Evolutionary conservation across 2,888 invertebrate genomes (phyloP).

Genomic region (Opisthograptis luteolata): DNA sequence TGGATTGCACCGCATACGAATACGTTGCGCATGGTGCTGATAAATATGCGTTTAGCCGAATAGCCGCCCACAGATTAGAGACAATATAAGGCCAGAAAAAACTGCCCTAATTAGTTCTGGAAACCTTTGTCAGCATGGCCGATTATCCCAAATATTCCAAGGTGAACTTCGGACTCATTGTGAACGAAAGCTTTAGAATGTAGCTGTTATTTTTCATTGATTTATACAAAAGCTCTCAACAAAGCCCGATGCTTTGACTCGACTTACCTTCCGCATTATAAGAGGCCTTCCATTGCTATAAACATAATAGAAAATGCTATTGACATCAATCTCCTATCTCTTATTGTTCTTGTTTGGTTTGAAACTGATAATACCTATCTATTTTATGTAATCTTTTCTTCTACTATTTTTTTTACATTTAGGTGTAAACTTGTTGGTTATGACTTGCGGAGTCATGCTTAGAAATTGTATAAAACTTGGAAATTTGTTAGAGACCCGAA

Average conservation of each 20-base stretch:
- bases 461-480: too few species aligned
- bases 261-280: constrained; percentile 15
- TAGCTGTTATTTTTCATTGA: constrained; percentile 26
- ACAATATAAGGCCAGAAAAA: neutral
- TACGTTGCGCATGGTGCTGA: too few species aligned
- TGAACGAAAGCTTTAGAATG: constrained; percentile 22
- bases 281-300: neutral
- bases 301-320: neutral
- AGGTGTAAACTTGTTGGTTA: too few species aligned
- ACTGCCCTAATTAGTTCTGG: constrained; percentile 6
- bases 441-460: too few species aligned
- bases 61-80: neutral
- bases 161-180: constrained; percentile 10
- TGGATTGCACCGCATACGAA: too few species aligned
- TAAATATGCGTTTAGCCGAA: too few species aligned
- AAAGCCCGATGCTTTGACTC: constrained; percentile 10
- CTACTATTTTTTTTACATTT: too few species aligned
- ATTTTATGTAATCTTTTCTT: too few species aligned
- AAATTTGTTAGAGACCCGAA: too few species aligned
- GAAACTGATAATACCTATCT: neutral
- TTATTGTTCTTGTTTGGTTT: neutral
- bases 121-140: neutral
- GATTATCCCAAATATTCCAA: constrained; percentile 16
- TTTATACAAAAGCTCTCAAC: constrained; percentile 21
- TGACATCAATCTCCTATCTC: neutral